Evolutionary conservation across 2,797 vertebrate genomes (phyloP), one percentile per base, ranked within the genome.

Genomic region (Eptatretus atami): DNA sequence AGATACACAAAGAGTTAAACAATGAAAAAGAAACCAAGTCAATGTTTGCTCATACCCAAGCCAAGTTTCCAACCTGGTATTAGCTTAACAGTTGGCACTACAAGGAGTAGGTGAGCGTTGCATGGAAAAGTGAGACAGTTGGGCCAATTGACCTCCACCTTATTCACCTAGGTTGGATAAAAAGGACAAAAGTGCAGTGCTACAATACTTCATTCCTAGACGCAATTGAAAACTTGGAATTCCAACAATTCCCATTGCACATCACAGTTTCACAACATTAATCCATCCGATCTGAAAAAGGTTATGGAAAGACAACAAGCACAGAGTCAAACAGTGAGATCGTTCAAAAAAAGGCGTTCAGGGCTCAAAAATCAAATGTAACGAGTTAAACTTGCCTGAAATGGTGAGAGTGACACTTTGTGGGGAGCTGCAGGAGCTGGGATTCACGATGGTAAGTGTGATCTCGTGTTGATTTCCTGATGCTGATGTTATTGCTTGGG

Each of bases 401-500:
- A 98, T 92, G 9, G 92, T 98, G 67, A 98, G 82, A 1, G 86
- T 96, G 72, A 98, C 96, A 73, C 95, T 87, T 74, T 86, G 84
- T 25, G 83, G 78, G 61, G 81, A 78, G 78, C 72, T 24, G 77
- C 73, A 1, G 70, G 67, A 0, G 74, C 67, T 15, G 78, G 69
- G 69, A 72, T 94, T 95, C 78, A 93, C 94, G 72, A 98, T 94
- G 64, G 92, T 96, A 70, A 96, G 69, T 0, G 87, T 96, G 73
- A 98, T 94, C 73, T 96, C 92, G 55, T 87, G 83, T 10, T 82
- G 77, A 19, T 74, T 73, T 53, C 68, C 72, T 11, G 79, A 73
- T 52, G 78, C 74, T 1, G 81, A 69, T 44, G 86, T 80, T 64
- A 94, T 73, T 64, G 80, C 80, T 64, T 80, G 78, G 2, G 75